Base-by-base conservation (phyloP, 2,113 vertebrate genomes). In the Toxostoma redivivum region DNA sequence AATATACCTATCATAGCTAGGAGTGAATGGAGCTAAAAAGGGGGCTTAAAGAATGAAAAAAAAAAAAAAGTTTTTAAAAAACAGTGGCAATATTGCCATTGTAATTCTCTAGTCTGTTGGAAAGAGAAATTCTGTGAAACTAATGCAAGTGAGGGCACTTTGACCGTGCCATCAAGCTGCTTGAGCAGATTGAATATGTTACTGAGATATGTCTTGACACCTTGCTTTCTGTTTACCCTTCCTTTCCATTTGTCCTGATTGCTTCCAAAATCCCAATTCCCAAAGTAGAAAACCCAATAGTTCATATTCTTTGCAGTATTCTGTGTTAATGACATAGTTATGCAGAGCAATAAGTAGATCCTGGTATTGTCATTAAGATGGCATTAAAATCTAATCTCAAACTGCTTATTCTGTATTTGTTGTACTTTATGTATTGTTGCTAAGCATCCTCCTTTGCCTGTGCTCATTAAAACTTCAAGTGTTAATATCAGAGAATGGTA, bases 301-400 rank as follows among this genome's bases (percentile, higher is more conserved):
- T 35, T 51, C 24, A 10, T 42, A 48, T 8, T 10, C 1, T 5
- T 38, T 71, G 54, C 37, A 50, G 44, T 65, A 35, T 73, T 56
- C 38, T 58, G 30, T 86, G 60, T 48, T 62, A 88, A 70, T n/a
- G 12, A 48, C 33, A 40, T 10, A 70, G 65, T n/a, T 90, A 37
- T 0, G 0, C 57, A 90, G 48, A 90, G 37, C 57, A 90, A 45
- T 91, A 80, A 76, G 45, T 54, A 74, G 57, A 76, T 76, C 37
- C 38, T 45, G 7, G 58, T 50, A 31, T 45, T 95, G 87, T 91
- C 56, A 78, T 92, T 94, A 82, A 62, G 27, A 77, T 33, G 58
- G 47, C 81, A 91, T 95, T 92, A 94, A 96, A 95, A 90, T 78
- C 74, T 51, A 74, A 96, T 95, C 64, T 92, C 71, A 86, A 10